Percentiles rank a stretch among this genome's conserved stretches.
These are phyloP conservation scores for Paralinhomoeus sp. DNA, from an alignment of 2,888 invertebrate species.

Conservation along the genomic window DNA sequence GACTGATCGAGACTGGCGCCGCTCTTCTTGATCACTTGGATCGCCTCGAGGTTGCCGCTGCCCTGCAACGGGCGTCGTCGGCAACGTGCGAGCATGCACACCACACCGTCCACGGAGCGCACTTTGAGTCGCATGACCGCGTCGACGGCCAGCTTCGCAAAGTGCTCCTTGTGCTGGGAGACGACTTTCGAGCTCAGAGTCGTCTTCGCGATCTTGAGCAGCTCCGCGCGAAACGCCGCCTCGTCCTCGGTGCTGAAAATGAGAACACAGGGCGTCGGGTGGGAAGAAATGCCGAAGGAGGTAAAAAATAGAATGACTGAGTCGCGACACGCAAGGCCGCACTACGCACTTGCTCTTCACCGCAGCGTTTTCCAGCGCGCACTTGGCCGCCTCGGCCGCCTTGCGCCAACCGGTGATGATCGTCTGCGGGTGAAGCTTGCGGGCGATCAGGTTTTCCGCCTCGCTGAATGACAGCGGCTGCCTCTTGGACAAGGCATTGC, in stretches of 20 bases:
- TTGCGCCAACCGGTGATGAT: constrained; percentile 85
- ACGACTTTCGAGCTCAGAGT: constrained; percentile 93
- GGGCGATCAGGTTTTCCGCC: constrained; percentile 73
- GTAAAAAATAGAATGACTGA: no score
- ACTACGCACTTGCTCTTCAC: constrained; percentile 45
- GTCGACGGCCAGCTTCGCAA: constrained; percentile 78
- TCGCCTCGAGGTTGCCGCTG: constrained; percentile 75
- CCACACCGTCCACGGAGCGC: no score
- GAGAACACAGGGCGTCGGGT: no score
- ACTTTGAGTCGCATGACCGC: constrained; percentile 70
- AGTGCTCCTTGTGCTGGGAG: constrained; percentile 86
- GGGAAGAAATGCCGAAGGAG: no score
- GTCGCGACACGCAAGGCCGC: no score
- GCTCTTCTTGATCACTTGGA: constrained; percentile 88
- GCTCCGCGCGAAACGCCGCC: constrained; percentile 55
- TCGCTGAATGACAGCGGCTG: constrained; percentile 39
- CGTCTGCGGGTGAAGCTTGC: constrained; percentile 90
- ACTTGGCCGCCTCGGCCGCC: constrained; percentile 57
- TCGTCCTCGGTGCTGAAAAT: neutral
- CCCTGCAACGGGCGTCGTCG: constrained; percentile 38
- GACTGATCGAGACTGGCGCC: constrained; percentile 81
- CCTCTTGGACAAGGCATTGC: neutral
- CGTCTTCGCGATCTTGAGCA: constrained; percentile 86
- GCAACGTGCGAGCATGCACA: no score
- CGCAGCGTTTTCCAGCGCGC: constrained; percentile 53